Evolutionary conservation across 2,888 invertebrate species (phyloP).

Genomic region (Melanostoma mellinum): DNA sequence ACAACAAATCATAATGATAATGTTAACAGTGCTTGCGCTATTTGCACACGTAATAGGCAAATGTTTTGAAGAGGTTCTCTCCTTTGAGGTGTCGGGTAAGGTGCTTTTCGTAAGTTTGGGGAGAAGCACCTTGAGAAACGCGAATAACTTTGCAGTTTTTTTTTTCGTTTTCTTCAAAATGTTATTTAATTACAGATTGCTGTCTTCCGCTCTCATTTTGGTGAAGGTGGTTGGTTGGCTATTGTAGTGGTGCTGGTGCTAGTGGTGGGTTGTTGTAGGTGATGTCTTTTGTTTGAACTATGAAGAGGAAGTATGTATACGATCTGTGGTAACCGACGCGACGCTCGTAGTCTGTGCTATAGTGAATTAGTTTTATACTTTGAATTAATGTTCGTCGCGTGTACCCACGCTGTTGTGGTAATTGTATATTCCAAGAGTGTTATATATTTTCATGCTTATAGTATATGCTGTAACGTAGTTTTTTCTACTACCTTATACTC

Average conservation of each 20-base stretch:
- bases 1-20: conserved; percentile 50
- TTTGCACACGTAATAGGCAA: conserved; percentile 53
- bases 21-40: conserved; percentile 56
- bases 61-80: conserved; percentile 26
- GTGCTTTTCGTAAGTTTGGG: conserved; percentile 15
- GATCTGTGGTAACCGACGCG: conserved; percentile 41
- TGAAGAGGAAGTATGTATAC: conserved; percentile 46
- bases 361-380: conserved; percentile 62
- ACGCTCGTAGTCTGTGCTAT: conserved; percentile 13
- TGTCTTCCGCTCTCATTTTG: conserved; percentile 44
- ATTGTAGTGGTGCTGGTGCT: not conserved
- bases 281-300: conserved; percentile 54
- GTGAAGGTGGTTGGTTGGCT: not conserved
- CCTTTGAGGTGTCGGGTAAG: conserved; percentile 4
- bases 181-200: conserved; percentile 57
- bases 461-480: conserved; percentile 22
- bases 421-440: conserved; percentile 64
- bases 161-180: conserved; percentile 25
- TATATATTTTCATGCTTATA: conserved; percentile 53
- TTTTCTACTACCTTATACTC: conserved; percentile 21
- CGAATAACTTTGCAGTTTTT: conserved; percentile 51
- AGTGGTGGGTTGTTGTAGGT: conserved; percentile 16
- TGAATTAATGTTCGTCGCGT: conserved; percentile 60
- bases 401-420: conserved; percentile 64
- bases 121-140: conserved; percentile 43